Evolutionary conservation across 2,797 vertebrate species (phyloP).

Genomic region (Channa striata): DNA sequence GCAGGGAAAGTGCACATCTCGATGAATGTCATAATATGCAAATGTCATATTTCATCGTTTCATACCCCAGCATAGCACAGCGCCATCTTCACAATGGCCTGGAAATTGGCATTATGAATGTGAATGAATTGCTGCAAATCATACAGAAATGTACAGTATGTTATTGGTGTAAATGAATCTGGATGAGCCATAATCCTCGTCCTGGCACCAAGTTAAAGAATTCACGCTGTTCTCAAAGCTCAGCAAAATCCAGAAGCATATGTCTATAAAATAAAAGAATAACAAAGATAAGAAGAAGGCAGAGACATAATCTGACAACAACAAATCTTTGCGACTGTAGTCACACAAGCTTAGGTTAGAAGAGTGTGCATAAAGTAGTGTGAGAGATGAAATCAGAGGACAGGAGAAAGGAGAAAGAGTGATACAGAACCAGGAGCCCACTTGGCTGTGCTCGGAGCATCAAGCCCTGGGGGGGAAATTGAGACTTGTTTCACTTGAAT

Average conservation of each 20-base stretch:
- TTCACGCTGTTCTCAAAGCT: neutral
- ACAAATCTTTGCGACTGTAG: neutral
- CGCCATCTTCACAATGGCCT: neutral
- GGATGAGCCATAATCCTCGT: neutral
- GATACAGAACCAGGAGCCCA: constrained; percentile 31
- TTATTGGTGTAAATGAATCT: neutral
- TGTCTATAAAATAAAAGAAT: constrained; percentile 6
- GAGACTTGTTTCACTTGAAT: constrained; percentile 65
- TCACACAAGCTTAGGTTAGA: constrained; percentile 18
- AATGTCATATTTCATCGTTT: neutral
- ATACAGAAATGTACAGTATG: neutral
- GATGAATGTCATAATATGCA: neutral
- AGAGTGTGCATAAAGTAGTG: constrained; percentile 3
- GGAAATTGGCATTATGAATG: neutral
- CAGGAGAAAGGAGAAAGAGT: constrained; percentile 19
- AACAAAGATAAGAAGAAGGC: neutral
- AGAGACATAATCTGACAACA: neutral
- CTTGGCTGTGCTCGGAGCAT: constrained; percentile 62
- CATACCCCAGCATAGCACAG: neutral
- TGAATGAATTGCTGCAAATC: neutral
- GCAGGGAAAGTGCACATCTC: constrained; percentile 6
- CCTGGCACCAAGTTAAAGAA: neutral
- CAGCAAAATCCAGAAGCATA: neutral
- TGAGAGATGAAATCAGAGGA: constrained; percentile 35
- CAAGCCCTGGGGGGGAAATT: constrained; percentile 46